These are phyloP conservation scores for Tetraneura akinire DNA, from an alignment of 1,140 invertebrate species.

Conservation along the genomic window DNA sequence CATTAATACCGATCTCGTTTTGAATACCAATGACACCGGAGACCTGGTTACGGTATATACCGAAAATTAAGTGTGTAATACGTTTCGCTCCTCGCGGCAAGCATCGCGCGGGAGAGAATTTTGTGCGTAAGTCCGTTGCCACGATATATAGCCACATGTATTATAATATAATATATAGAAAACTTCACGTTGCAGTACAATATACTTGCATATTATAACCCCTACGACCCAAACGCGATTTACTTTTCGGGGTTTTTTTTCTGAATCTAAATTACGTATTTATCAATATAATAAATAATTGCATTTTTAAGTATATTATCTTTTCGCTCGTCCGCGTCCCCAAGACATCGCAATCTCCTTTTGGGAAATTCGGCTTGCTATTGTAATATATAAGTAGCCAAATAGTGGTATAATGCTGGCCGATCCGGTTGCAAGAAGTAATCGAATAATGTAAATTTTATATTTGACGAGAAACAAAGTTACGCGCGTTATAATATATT, in stretches of 20 bases:
- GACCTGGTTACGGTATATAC: background rate
- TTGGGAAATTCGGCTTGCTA: too few species aligned
- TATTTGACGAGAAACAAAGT: too few species aligned
- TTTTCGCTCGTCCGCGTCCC: background rate
- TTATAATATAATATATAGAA: background rate
- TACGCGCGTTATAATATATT: too few species aligned
- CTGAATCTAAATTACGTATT: constrained; percentile 24
- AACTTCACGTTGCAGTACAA: background rate
- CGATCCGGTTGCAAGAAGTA: too few species aligned
- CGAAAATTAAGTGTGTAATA: constrained; percentile 26
- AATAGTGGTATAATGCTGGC: too few species aligned
- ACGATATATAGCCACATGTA: background rate
- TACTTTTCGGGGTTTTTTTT: background rate
- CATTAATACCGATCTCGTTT: constrained; percentile 9
- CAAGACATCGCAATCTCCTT: too few species aligned
- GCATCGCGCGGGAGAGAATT: background rate
- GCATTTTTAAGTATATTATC: background rate
- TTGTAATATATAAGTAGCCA: too few species aligned
- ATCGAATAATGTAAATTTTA: background rate
- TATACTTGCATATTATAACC: too few species aligned
- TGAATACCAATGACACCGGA: constrained; percentile 42
- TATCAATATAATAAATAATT: background rate
- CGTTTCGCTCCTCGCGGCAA: background rate
- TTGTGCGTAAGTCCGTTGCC: background rate
- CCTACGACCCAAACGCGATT: background rate